Conservation (phyloP, 2,113 vertebrate species). For the Lycocorax pyrrhopterus region DNA sequence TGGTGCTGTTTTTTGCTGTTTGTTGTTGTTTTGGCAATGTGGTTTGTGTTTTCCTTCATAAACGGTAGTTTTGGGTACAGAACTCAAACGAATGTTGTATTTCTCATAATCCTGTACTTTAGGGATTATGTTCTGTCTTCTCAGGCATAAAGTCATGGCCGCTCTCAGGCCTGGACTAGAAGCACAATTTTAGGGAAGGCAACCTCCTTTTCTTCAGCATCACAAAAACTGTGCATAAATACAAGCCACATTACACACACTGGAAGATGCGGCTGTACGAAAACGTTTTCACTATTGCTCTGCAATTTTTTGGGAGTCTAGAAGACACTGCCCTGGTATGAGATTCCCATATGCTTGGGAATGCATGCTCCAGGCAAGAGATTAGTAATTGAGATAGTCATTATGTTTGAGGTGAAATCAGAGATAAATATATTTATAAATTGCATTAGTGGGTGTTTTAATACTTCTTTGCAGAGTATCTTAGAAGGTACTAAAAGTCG, state of each 20-base stretch:
- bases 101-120: background rate
- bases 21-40: background rate
- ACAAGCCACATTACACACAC: background rate
- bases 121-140: background rate
- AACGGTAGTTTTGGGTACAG: background rate
- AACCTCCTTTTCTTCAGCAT: background rate
- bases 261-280: background rate
- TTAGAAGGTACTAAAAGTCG: background rate
- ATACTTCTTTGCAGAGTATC: background rate
- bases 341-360: background rate
- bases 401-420: background rate
- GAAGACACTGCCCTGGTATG: background rate
- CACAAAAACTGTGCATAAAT: background rate
- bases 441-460: background rate
- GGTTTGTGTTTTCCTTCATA: background rate
- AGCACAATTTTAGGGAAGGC: background rate
- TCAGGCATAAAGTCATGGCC: background rate
- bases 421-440: background rate
- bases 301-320: background rate
- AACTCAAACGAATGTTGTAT: background rate
- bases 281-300: background rate
- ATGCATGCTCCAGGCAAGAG: background rate
- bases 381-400: background rate
- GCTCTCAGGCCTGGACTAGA: background rate
- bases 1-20: background rate